Conservation (phyloP, 2,797 vertebrate genomes). For the Enteromius trimaculatus region DNA sequence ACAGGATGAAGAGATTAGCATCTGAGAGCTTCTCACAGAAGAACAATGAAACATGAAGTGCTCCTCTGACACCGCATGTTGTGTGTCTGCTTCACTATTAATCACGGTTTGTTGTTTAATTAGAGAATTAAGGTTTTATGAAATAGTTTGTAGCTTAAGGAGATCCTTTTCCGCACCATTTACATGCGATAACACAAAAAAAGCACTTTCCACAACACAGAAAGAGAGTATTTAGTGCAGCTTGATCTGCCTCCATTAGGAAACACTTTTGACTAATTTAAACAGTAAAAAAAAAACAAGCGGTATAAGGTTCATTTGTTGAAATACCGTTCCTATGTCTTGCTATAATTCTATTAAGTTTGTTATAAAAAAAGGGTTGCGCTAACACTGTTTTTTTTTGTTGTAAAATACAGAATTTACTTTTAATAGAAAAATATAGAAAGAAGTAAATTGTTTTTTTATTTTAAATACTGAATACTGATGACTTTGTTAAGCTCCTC, state of each 20-base stretch:
- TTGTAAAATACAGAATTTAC: neutral
- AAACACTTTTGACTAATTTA: neutral
- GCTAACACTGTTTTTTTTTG: neutral
- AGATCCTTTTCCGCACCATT: neutral
- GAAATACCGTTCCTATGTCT: neutral
- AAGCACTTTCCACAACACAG: neutral
- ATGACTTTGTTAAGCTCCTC: neutral
- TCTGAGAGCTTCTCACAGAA: constrained; percentile 16
- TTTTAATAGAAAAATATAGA: neutral
- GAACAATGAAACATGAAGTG: constrained; percentile 11
- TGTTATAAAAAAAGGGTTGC: neutral
- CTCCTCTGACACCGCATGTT: neutral
- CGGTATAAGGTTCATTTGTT: neutral
- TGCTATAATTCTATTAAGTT: neutral
- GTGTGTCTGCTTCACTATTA: neutral
- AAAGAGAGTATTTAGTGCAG: neutral
- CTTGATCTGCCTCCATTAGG: neutral
- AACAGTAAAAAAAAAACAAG: neutral
- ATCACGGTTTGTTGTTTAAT: constrained; percentile 18
- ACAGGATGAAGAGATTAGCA: constrained; percentile 40
- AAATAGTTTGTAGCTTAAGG: neutral
- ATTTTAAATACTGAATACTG: neutral
- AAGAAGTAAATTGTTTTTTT: neutral
- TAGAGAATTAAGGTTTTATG: neutral
- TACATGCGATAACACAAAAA: neutral